phyloP scores from a whole-genome alignment of 1,140 invertebrate species.

The Grapholita molesta region DNA sequence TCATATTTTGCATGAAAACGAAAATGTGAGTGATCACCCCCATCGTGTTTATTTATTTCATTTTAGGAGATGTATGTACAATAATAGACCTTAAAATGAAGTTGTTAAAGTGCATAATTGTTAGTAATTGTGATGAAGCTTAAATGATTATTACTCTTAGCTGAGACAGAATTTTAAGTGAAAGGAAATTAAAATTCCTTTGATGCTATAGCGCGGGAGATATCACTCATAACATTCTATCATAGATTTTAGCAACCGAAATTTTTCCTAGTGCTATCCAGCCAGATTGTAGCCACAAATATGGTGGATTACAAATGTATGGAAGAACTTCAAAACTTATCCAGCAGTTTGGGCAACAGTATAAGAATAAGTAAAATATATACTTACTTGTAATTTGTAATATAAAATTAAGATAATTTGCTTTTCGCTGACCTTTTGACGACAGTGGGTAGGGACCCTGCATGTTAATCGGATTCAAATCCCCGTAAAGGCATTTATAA shows the following conservation, averaged over 20 bases:
- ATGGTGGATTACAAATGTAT: no score
- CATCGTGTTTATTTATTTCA: background rate
- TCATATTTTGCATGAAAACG: background rate
- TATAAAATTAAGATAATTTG: no score
- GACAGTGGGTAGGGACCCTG: no score
- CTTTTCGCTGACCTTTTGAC: no score
- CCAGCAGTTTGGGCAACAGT: no score
- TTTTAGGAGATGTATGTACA: background rate
- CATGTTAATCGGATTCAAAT: no score
- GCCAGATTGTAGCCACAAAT: background rate
- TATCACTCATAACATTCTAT: background rate
- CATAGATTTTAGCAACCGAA: background rate
- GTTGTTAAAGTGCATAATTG: background rate
- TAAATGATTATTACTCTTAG: slow-evolving; percentile 3
- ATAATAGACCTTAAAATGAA: background rate
- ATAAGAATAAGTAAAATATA: no score
- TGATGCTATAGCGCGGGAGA: background rate
- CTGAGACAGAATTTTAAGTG: slow-evolving; percentile 8
- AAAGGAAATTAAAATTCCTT: slow-evolving; percentile 17
- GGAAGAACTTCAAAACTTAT: no score
- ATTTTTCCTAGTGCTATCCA: background rate
- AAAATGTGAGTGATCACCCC: slow-evolving; percentile 1
- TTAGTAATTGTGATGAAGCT: no score
- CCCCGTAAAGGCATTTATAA: no score
- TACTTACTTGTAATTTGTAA: no score